Evolutionary conservation across 2,113 vertebrate species (phyloP).

Genomic region (Ictidomys tridecemlineatus): DNA sequence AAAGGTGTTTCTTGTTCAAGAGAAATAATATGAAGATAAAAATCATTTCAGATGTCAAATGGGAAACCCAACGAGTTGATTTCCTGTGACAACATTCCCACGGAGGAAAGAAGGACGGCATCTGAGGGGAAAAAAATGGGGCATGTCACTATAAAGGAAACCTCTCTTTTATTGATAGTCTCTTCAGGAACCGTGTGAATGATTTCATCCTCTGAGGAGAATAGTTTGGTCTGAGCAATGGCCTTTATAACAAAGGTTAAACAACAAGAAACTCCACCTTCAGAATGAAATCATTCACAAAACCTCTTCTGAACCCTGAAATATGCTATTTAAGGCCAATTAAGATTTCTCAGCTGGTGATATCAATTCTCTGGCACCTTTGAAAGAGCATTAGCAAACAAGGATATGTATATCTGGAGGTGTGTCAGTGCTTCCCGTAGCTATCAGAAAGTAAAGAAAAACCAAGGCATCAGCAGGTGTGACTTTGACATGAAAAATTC

Average conservation of each 20-base stretch:
- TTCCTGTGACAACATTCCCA: constrained; percentile 43
- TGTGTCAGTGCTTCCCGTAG: background rate
- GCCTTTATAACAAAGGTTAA: constrained; percentile 68
- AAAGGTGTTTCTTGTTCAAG: constrained; percentile 61
- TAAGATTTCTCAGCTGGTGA: constrained; percentile 66
- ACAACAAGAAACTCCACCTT: constrained; percentile 60
- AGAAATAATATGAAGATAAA: constrained; percentile 71
- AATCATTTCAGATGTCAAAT: constrained; percentile 63
- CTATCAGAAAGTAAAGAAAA: constrained; percentile 18
- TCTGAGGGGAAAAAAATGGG: background rate
- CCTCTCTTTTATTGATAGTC: constrained; percentile 52
- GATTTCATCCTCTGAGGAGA: constrained; percentile 61
- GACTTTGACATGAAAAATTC: background rate
- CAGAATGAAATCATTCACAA: constrained; percentile 72
- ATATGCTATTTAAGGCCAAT: constrained; percentile 65
- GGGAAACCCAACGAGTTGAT: constrained; percentile 55
- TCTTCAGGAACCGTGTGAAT: constrained; percentile 32
- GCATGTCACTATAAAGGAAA: background rate
- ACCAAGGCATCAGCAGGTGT: background rate
- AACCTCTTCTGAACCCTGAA: constrained; percentile 65
- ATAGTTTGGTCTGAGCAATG: constrained; percentile 62
- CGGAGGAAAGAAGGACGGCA: background rate
- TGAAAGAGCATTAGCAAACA: constrained; percentile 39
- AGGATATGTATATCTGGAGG: background rate
- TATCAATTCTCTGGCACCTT: constrained; percentile 5